phyloP scores from a whole-genome alignment of 2,888 invertebrate species.

The Andrena trimmerana region DNA sequence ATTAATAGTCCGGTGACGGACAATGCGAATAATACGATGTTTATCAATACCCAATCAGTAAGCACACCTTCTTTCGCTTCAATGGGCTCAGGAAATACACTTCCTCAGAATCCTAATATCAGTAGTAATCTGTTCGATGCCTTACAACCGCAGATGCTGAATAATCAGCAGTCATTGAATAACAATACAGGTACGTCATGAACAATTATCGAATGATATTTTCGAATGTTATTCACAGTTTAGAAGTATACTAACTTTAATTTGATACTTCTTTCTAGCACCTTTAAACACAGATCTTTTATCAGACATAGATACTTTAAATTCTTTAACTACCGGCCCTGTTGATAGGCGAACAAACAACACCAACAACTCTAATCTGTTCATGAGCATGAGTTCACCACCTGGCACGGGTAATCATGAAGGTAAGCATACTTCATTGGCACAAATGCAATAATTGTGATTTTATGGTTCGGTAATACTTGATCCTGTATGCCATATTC shows the following conservation, averaged over 20 bases:
- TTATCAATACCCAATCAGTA: constrained; percentile 64
- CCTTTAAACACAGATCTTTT: constrained; percentile 84
- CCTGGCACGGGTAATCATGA: constrained; percentile 68
- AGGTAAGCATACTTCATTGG: constrained; percentile 72
- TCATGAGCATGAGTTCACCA: constrained; percentile 69
- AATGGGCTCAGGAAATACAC: constrained; percentile 46
- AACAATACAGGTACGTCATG: constrained; percentile 79
- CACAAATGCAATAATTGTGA: neutral
- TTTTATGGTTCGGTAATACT: constrained; percentile 47
- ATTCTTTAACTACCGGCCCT: constrained; percentile 71
- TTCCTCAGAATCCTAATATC: constrained; percentile 68
- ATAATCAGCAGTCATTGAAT: constrained; percentile 69
- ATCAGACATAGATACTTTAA: constrained; percentile 85
- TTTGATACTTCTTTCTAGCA: constrained; percentile 57
- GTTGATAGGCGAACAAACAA: constrained; percentile 73
- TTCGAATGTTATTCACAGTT: neutral
- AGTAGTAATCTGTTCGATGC: constrained; percentile 79
- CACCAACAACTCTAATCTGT: constrained; percentile 77
- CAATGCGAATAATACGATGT: constrained; percentile 70
- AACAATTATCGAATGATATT: constrained; percentile 20
- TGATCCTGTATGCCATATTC: neutral
- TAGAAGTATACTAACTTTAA: constrained; percentile 2
- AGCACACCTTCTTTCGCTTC: constrained; percentile 57
- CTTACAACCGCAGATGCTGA: constrained; percentile 71
- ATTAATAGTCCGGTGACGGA: constrained; percentile 75